Percentiles rank a stretch among this genome's conserved stretches.
phyloP scores from a whole-genome alignment of 2,113 vertebrate species.

The Myiozetetes cayanensis region DNA sequence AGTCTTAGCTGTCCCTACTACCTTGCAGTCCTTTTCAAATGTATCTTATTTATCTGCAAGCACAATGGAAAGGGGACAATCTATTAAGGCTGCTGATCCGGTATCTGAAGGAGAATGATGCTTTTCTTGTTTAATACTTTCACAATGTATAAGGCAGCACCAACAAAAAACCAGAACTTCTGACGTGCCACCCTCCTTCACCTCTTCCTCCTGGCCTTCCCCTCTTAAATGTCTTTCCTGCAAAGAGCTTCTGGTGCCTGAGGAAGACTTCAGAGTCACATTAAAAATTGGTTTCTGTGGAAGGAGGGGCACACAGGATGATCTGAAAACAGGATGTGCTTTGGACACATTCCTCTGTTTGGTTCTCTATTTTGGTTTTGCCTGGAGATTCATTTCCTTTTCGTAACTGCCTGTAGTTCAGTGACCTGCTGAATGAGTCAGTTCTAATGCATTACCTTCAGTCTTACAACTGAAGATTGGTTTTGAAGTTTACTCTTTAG shows the following conservation, averaged over 20 bases:
- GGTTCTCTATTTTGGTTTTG: slow-evolving; percentile 58
- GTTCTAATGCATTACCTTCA: background rate
- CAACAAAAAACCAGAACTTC: background rate
- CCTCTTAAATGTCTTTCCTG: background rate
- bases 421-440: background rate
- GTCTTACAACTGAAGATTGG: background rate
- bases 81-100: background rate
- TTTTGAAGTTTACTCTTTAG: background rate
- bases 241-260: background rate
- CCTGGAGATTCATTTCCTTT: slow-evolving; percentile 54
- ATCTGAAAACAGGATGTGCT: slow-evolving; percentile 63
- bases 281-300: background rate
- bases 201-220: background rate
- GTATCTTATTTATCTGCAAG: background rate
- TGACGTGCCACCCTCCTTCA: accelerated
- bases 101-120: background rate
- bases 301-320: slow-evolving; percentile 1
- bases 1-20: background rate
- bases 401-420: background rate
- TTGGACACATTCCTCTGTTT: slow-evolving; percentile 9
- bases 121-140: background rate
- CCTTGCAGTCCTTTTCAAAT: background rate
- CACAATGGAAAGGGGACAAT: background rate
- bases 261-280: background rate
- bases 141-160: background rate